phyloP scores from a whole-genome alignment of 2,888 invertebrate genomes.

The Apamea crenata region DNA sequence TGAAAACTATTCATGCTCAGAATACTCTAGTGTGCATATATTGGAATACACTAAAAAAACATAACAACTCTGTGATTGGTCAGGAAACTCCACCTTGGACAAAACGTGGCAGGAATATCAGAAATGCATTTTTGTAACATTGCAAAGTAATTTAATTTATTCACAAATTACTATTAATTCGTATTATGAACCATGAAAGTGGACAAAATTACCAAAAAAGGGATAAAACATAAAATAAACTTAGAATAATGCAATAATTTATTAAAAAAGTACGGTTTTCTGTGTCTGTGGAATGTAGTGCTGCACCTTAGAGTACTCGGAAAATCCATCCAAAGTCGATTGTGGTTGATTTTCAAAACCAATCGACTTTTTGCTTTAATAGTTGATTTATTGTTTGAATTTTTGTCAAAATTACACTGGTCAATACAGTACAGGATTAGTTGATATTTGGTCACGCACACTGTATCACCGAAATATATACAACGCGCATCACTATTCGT shows the following conservation, averaged over 20 bases:
- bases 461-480: background rate
- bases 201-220: accelerated
- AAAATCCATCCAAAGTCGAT: background rate
- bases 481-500: conserved; percentile 53
- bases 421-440: background rate
- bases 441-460: background rate
- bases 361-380: background rate
- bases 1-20: conserved; percentile 42
- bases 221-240: background rate
- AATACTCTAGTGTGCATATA: background rate
- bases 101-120: conserved; percentile 84
- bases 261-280: conserved; percentile 33
- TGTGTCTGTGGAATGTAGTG: conserved; percentile 6
- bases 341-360: background rate
- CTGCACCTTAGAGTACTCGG: background rate
- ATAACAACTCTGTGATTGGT: conserved; percentile 78
- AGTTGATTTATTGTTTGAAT: background rate
- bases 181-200: no score
- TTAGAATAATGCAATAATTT: background rate
- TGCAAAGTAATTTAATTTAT: background rate
- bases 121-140: conserved; percentile 27
- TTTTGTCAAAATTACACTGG: background rate
- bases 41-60: conserved; percentile 60
- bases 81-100: conserved; percentile 84
- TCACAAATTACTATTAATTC: background rate